Base-by-base conservation (phyloP, 2,113 vertebrate genomes). In the Psittacula cyanocephala region DNA sequence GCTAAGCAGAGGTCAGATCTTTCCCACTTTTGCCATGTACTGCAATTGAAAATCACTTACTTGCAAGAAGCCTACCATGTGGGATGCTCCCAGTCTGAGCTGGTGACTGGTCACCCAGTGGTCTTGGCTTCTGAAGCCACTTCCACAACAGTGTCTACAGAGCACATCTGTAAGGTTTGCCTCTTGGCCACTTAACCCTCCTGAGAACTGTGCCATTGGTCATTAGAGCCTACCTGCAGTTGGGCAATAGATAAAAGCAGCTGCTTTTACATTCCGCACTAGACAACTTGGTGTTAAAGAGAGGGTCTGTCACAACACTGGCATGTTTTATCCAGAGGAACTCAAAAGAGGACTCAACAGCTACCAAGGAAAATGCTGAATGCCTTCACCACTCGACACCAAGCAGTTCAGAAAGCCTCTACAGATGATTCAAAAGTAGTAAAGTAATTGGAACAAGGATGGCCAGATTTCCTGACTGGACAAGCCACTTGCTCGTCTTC, bases 381-480 rank as follows among this genome's bases (percentile, higher is more conserved):
- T 31, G n/a, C 41, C 67, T 68, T 68, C 16, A 35, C 35, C 22
- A 49, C 37, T 60, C 46, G 24, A 68, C n/a, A 50, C 8, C 37
- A 37, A 82, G 20, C 60, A 33, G n/a, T 57, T 64, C 10, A 79
- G 29, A 69, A n/a, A 65, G 11, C 35, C 22, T 28, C 28, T 46
- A 65, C 1, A 50, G 10, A 37, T 12, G 25, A 65, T 25, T 22
- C 49, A n/a, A 39, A 74, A 55, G 71, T 10, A 67, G 28, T 5
- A 90, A 24, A 86, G 28, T 3, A 13, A 70, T 3, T 62, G 13
- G 88, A 94, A 90, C 17, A 67, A 49, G 33, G 67, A 86, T 18
- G 27, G n/a, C 4, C 39, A 63, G 19, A 43, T 46, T 70, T 79
- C 63, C 46, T 67, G 16, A 59, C 28, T 0, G 0, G 17, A 44